Evolutionary conservation across 2,797 vertebrate species (phyloP).

Genomic region (Microctenopoma steveboyesi): DNA sequence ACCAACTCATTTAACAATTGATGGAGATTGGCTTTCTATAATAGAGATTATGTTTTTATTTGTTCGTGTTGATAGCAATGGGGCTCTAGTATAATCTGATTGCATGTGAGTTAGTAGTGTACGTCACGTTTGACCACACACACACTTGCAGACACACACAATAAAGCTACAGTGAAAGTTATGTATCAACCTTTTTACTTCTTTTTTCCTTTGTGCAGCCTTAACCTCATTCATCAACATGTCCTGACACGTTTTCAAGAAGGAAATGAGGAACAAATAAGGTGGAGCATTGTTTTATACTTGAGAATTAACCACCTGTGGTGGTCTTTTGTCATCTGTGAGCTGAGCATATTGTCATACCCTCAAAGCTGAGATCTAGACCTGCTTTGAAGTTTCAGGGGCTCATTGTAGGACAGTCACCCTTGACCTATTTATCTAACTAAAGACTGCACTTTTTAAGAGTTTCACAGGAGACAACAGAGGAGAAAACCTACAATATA

Average conservation of each 20-base stretch:
- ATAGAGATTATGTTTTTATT: neutral
- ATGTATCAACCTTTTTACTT: constrained; percentile 33
- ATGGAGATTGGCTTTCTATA: neutral
- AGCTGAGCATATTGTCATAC: constrained; percentile 58
- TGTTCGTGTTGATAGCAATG: neutral
- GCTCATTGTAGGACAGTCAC: constrained; percentile 58
- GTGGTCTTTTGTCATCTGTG: constrained; percentile 67
- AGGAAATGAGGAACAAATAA: constrained; percentile 66
- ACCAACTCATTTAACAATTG: neutral
- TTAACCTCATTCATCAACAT: constrained; percentile 64
- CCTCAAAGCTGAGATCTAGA: constrained; percentile 61
- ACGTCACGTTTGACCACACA: neutral
- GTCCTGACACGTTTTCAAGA: constrained; percentile 64
- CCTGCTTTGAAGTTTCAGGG: constrained; percentile 77
- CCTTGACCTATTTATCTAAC: constrained; percentile 78
- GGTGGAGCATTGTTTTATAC: constrained; percentile 70
- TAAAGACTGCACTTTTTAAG: constrained; percentile 66
- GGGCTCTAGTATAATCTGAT: neutral
- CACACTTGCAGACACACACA: constrained; percentile 13
- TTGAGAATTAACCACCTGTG: constrained; percentile 75
- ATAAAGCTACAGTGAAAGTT: constrained; percentile 29
- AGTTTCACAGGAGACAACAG: constrained; percentile 61
- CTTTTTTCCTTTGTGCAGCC: constrained; percentile 23
- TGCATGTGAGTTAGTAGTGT: constrained; percentile 16
- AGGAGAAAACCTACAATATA: constrained; percentile 55